Evolutionary conservation across 2,888 invertebrate species (phyloP), one percentile per base, ranked within the genome.

Genomic region (Azorinus chamasolen): DNA sequence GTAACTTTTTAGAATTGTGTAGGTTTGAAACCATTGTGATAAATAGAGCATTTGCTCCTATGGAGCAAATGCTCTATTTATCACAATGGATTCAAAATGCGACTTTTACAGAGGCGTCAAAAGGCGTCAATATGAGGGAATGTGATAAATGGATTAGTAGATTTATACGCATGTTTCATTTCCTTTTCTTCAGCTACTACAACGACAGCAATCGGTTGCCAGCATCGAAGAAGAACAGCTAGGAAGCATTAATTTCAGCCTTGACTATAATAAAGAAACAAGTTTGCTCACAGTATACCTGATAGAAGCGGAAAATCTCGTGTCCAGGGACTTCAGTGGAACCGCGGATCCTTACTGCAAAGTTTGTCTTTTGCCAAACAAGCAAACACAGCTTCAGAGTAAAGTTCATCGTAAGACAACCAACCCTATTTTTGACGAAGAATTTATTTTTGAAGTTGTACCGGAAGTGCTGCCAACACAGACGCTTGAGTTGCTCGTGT

Each of bases 361-460:
- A 90, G 97, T 98, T 0, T 97, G 97, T 93, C 97, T 98, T 96
- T 97, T 98, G 93, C 97, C 97, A 84, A 97, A 97, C 89, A 82
- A 84, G 20, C 79, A 86, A 48, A 80, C 82, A 54, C 84, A 88
- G 37, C 83, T 89, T 2, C 89, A 90, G 69, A 91, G 89, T 57
- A 88, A 87, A 87, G 95, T 95, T 73, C 95, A 95, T 87, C 95
- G 95, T 90, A 95, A 95, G 88, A 95, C 95, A 6, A 91, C 95
- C 57, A 95, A 95, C 92, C 95, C 95, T 83, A 95, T 95, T 66
- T 96, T 96, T 85, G 95, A 95, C 79, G 95, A 96, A 88, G 95
- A 95, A 85, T 95, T 96, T 83, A 95, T 95, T 4, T 96, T 96
- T 85, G 95, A 96, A 88, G 95, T 95, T 39, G 78, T 81, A 16